Conservation (phyloP, 2,888 invertebrate genomes). For the Apomyelois bistriatella region DNA sequence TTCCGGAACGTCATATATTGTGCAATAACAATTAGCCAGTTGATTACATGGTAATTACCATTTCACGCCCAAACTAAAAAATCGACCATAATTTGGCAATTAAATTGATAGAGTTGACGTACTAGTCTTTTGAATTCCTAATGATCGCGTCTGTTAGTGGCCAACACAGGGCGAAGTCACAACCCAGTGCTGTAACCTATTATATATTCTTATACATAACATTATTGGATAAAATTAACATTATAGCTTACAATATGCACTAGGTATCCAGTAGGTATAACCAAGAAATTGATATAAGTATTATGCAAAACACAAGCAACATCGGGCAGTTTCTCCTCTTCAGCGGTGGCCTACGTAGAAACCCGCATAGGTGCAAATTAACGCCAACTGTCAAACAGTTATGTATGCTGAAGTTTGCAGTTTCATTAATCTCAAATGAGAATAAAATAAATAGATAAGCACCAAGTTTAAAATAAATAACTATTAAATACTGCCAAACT, state of each 20-base stretch:
- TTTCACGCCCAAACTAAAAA: too few species aligned
- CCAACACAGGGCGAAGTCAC: too few species aligned
- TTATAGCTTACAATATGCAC: background rate
- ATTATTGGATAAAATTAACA: background rate
- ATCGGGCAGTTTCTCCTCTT: conserved; percentile 35
- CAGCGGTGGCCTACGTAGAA: conserved; percentile 14
- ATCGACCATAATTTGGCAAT: too few species aligned
- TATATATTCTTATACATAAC: too few species aligned
- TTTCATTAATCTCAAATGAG: conserved; percentile 2
- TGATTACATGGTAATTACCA: too few species aligned
- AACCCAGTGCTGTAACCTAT: too few species aligned
- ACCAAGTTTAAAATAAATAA: too few species aligned
- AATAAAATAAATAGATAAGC: background rate
- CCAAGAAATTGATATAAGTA: conserved; percentile 40
- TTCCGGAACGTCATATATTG: too few species aligned
- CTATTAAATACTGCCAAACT: background rate
- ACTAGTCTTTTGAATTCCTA: too few species aligned
- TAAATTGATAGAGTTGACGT: too few species aligned
- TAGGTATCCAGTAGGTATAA: conserved; percentile 28
- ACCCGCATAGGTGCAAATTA: conserved; percentile 30
- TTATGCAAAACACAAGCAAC: conserved; percentile 40
- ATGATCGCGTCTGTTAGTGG: too few species aligned
- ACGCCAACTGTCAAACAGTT: conserved; percentile 23
- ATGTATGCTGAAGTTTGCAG: background rate
- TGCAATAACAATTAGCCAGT: too few species aligned